Evolutionary conservation across 2,888 invertebrate genomes (phyloP).

Genomic region (Ligdia adustata): DNA sequence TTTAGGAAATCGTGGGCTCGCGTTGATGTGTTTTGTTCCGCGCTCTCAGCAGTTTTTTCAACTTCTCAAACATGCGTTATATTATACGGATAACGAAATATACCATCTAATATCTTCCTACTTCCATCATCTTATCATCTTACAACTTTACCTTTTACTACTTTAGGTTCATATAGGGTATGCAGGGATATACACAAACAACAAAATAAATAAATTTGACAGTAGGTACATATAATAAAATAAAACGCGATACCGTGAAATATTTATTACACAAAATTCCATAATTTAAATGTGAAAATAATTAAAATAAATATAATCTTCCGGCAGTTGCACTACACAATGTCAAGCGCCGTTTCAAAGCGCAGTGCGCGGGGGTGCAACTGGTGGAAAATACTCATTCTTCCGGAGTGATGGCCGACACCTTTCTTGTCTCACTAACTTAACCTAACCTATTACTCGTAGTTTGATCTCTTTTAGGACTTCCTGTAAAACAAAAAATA

Average conservation of each 20-base stretch:
- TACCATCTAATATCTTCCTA: too few species aligned
- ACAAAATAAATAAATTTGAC: too few species aligned
- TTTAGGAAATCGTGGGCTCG: too few species aligned
- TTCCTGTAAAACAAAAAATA: constrained; percentile 51
- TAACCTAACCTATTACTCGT: constrained; percentile 49
- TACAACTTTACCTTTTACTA: too few species aligned
- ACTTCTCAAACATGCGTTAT: too few species aligned
- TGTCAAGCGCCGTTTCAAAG: constrained; percentile 37
- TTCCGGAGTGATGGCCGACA: constrained; percentile 72
- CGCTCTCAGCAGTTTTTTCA: too few species aligned
- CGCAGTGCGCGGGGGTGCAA: constrained; percentile 58
- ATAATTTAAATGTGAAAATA: constrained; percentile 24
- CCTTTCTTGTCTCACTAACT: constrained; percentile 44
- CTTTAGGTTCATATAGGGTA: too few species aligned
- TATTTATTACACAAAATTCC: constrained; percentile 4
- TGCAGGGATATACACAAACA: too few species aligned
- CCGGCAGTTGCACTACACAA: constrained; percentile 75
- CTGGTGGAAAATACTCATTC: constrained; percentile 76
- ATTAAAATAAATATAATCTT: constrained; percentile 66
- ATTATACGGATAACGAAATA: too few species aligned
- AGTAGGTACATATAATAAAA: constrained; percentile 6
- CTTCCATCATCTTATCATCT: too few species aligned
- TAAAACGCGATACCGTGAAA: neutral
- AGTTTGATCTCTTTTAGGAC: constrained; percentile 51
- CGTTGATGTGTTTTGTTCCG: too few species aligned